A percentile compares a stretch with the other conserved stretches of the same genome.
phyloP scores from a whole-genome alignment of 2,797 vertebrate species.

The Helicolenus hilgendorfi region DNA sequence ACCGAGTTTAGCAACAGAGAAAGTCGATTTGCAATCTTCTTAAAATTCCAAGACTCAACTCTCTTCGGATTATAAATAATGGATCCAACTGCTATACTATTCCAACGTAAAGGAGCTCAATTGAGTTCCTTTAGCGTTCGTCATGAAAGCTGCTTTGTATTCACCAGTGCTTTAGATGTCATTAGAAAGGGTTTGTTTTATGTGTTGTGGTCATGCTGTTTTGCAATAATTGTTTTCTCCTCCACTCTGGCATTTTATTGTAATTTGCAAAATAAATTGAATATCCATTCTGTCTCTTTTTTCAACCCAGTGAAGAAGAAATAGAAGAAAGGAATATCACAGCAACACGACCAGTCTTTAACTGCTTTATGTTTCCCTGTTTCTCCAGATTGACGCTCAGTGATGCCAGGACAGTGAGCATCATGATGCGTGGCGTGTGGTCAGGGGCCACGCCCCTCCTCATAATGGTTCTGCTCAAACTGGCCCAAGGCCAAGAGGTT shows the following conservation, averaged over 20 bases:
- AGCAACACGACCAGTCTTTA: background rate
- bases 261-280: constrained; percentile 8
- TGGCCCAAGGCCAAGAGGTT: constrained; percentile 87
- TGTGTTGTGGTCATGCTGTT: constrained; percentile 1
- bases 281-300: background rate
- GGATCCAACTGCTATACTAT: constrained; percentile 22
- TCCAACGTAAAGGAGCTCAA: background rate
- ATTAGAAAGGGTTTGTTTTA: constrained; percentile 23
- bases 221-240: constrained; percentile 26
- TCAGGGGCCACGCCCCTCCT: constrained; percentile 91
- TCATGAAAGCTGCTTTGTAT: constrained; percentile 35
- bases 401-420: constrained; percentile 94
- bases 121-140: background rate
- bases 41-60: constrained; percentile 13
- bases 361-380: constrained; percentile 5
- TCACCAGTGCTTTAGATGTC: constrained; percentile 31
- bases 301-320: background rate
- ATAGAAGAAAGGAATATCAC: background rate
- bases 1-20: constrained; percentile 6
- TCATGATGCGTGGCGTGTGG: constrained; percentile 92
- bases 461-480: constrained; percentile 88
- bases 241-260: background rate
- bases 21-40: constrained; percentile 42
- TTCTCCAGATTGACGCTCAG: constrained; percentile 74
- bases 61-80: constrained; percentile 27